Base-by-base conservation (phyloP, 2,888 invertebrate genomes). In the Ommatoiulus sabulosus region DNA sequence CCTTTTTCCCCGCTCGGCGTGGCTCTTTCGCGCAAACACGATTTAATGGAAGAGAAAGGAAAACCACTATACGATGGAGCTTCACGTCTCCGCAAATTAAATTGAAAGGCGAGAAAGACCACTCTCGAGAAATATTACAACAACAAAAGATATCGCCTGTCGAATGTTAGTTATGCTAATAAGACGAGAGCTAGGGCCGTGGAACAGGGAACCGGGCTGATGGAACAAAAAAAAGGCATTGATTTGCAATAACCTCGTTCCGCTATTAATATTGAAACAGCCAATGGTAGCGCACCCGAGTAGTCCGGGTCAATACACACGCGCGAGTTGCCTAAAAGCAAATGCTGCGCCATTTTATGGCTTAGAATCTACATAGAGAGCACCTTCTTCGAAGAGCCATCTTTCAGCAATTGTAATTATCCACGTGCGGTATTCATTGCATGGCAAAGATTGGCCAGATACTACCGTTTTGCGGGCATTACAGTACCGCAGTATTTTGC, bases 21-120 rank as follows among this genome's bases (percentile, higher is more conserved):
- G 63, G 63, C 63, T 63, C 63, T 63, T 63, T 63, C 63, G 17
- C n/a, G 63, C 63, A 63, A 63, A 63, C 63, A 63, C n/a, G 63
- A 63, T 63, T n/a, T 63, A 63, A 63, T 63, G 63, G 63, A 63
- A 63, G 63, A 6, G 63, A 63, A 63, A 63, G 52, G 63, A 63
- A 63, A 63, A 63, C n/a, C 63, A 20, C 63, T 63, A 63, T 63
- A 63, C 63, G 63, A n/a, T 63, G 7, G 63, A 17, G 63, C 63
- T 63, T n/a, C 63, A 63, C 20, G 63, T 63, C 63, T 3, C 63
- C 63, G n/a, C 63, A 63, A 63, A 63, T 63, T 63, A 63, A 63
- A 63, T 63, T 63, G 63, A 63, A 63, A 63, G 63, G 63, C 63
- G 63, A 63, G 63, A 63, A 63, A 63, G 63, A 63, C 63, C 63